Percentiles rank a stretch among this genome's conserved stretches.
Conservation (phyloP, 2,113 vertebrate species). For the Phylloscopus whistleri region DNA sequence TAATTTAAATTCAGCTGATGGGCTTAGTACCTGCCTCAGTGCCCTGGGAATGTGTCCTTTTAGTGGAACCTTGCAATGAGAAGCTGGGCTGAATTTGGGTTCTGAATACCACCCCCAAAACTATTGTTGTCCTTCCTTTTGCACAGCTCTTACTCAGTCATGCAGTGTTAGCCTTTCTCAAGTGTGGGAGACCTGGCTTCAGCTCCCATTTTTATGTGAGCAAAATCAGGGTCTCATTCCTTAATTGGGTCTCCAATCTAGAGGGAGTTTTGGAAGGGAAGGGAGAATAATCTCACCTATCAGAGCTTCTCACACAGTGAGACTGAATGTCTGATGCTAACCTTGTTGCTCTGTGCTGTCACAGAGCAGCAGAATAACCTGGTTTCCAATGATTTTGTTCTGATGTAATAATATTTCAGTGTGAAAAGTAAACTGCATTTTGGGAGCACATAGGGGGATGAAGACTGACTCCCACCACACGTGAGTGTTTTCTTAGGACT, state of each 20-base stretch:
- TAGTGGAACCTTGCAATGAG: not conserved
- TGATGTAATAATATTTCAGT: not conserved
- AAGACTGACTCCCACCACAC: accelerated
- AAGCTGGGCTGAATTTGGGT: not conserved
- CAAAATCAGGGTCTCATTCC: not conserved
- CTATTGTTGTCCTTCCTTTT: not conserved
- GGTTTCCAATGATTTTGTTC: not conserved
- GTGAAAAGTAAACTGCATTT: not conserved
- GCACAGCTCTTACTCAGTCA: not conserved
- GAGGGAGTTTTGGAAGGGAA: not conserved
- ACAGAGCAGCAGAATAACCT: not conserved
- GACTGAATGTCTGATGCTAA: too few species aligned
- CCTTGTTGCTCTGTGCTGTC: not conserved
- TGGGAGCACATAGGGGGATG: not conserved
- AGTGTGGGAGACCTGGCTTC: not conserved
- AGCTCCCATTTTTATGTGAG: not conserved
- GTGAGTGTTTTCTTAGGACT: not conserved
- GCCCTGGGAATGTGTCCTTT: not conserved
- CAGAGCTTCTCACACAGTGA: not conserved
- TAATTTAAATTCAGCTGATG: not conserved
- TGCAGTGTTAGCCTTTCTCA: not conserved
- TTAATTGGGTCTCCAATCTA: not conserved
- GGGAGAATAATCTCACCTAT: not conserved
- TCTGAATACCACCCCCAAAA: not conserved
- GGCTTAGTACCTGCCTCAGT: not conserved